Base-by-base conservation (phyloP, 2,113 vertebrate species). In the Ophthalmolycus amberensis region DNA sequence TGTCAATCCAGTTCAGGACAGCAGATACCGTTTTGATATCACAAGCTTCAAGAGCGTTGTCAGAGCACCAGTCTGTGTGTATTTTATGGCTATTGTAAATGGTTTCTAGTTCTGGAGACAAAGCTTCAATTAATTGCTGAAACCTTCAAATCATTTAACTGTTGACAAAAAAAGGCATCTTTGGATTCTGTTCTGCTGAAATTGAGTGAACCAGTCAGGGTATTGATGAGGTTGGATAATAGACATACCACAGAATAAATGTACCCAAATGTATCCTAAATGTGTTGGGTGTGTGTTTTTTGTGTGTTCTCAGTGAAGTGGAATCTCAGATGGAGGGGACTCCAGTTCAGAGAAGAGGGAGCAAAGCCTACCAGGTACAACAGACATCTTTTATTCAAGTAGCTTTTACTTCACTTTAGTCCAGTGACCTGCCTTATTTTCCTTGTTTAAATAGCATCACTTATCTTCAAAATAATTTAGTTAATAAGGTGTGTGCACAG, bases 281-380 rank as follows among this genome's bases (percentile, higher is more conserved):
- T 44, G 9, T 70, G 63, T 80, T 58, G 48, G 75, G 40, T 62
- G 54, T 70, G 72, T 65, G 46, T 59, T 1, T 67, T 22, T 74
- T 62, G 58, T 89, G 90, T 71, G 60, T 77, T 37, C 64, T 88
- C 37, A 80, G 60, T 69, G 80, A 63, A 54, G 85, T 58, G 1
- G 89, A 92, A 14, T 62, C 89, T 48, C 58, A 82, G 32, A 34
- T 92, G 84, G 86, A 91, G 27, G 89, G 91, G 20, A 64, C n/a
- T 60, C 25, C 83, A 10, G 56, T 0, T 12, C 22, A 86, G 77
- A 89, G 88, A 59, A 77, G 90, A 82, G 90, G 66, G 3, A 91
- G 90, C 90, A 86, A 16, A 88, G 85, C 85, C 50, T 92, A 89
- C 58, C 91, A 92, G 88, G 91, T 92, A 74, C 29, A n/a, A 37